Base-by-base conservation (phyloP, 2,113 vertebrate species). In the Gambusia holbrooki region DNA sequence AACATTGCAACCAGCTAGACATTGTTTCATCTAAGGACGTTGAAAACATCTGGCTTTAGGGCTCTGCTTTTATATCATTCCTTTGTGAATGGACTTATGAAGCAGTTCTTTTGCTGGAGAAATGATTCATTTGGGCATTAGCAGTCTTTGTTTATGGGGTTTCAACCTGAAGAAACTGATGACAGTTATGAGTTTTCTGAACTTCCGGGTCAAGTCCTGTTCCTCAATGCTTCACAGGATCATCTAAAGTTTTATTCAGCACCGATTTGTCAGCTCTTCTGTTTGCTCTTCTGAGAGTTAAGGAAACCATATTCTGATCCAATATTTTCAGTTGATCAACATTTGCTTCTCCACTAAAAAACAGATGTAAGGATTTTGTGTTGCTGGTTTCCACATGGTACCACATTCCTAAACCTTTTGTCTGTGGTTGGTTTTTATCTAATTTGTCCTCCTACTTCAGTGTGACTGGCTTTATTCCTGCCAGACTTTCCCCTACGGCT, bases 401-500 rank as follows among this genome's bases (percentile, higher is more conserved):
- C 17, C 17, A 19, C 45, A 48, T 42, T 42, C 45, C 45, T 45
- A 3, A 48, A 19, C 45, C 1, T 48, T 48, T 48, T 48, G 4
- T 48, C 45, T 19, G 45, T 19, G 17, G 17, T 48, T 48, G 17
- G 17, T 48, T 48, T 48, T 48, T 48, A 48, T 19, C 17, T 19
- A 0, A 19, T 17, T 48, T 48, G 19, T 19, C 17, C 17, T 48
- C 17, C 45, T 19, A 48, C 45, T 48, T 42, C 40, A 48, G 4
- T 6, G 45, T 6, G 15, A 13, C 8, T 48, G 45, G 45, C 76
- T 58, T 40, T 68, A 69, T 78, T 81, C 66, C 28, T 68, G 60
- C 72, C 60, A 22, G 66, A 73, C 61, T 80, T 66, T 72, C 83
- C 76, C 79, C 79, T 75, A 80, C 88, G 84, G 87, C 73, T 63